phyloP scores from a whole-genome alignment of 2,888 invertebrate genomes.

The Zonitis immaculata region DNA sequence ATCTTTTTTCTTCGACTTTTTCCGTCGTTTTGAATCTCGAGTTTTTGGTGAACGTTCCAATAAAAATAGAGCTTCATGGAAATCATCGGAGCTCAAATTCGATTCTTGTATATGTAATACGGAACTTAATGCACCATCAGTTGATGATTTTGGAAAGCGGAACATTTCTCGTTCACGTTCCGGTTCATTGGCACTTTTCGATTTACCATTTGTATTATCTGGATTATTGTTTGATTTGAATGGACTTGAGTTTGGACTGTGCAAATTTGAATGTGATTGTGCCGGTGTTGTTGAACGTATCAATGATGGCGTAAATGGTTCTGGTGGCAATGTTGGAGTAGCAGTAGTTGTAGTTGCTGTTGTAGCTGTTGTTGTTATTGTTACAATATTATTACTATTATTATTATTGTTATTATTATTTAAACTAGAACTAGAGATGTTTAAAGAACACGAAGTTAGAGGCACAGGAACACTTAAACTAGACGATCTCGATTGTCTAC shows the following conservation, averaged over 20 bases:
- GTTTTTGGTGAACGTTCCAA: slow-evolving; percentile 53
- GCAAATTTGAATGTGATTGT: slow-evolving; percentile 37
- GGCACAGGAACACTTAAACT: slow-evolving; percentile 51
- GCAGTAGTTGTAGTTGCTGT: neutral
- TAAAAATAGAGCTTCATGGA: slow-evolving; percentile 55
- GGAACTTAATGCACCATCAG: slow-evolving; percentile 56
- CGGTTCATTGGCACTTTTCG: slow-evolving; percentile 53
- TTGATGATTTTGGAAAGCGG: slow-evolving; percentile 55
- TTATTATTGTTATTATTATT: slow-evolving; percentile 27
- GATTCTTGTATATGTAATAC: slow-evolving; percentile 56
- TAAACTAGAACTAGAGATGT: slow-evolving; percentile 45
- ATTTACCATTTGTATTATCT: slow-evolving; percentile 43
- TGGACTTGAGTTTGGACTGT: slow-evolving; percentile 41
- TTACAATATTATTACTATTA: neutral
- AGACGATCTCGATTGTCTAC: slow-evolving; percentile 51
- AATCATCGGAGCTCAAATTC: slow-evolving; percentile 55
- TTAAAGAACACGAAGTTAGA: slow-evolving; percentile 44
- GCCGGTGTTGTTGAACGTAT: slow-evolving; percentile 45
- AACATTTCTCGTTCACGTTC: slow-evolving; percentile 52
- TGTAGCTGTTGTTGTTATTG: neutral
- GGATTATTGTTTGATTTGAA: slow-evolving; percentile 22
- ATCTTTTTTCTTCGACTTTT: slow-evolving; percentile 50
- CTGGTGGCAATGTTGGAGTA: slow-evolving; percentile 35
- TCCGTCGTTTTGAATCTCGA: slow-evolving; percentile 49
- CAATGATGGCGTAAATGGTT: slow-evolving; percentile 45